phyloP scores from a whole-genome alignment of 2,797 vertebrate genomes.

The Poecilia gillii region DNA sequence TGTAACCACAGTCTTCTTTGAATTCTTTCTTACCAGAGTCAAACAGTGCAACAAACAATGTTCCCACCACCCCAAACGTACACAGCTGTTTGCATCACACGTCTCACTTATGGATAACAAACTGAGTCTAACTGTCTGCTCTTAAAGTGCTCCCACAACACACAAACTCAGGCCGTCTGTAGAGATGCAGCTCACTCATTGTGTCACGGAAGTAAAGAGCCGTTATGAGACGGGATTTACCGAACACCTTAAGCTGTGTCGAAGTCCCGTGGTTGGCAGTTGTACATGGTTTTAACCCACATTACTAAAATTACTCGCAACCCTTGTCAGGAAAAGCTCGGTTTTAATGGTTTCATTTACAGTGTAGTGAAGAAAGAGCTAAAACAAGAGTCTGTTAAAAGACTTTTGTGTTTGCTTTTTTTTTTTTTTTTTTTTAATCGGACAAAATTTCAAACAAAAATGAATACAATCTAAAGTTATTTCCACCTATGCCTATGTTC shows the following conservation, averaged over 20 bases:
- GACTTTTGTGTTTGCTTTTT: neutral
- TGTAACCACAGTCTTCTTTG: slow-evolving; percentile 9
- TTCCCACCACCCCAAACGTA: slow-evolving; percentile 6
- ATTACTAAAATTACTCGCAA: neutral
- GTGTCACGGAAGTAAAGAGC: neutral
- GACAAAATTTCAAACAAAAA: neutral
- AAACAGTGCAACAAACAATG: slow-evolving; percentile 16
- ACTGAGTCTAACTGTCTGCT: slow-evolving; percentile 5
- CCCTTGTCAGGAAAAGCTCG: neutral
- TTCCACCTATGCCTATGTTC: neutral
- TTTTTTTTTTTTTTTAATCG: neutral
- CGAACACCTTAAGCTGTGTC: neutral
- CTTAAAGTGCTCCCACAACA: neutral
- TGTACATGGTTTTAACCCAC: neutral
- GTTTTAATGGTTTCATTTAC: neutral
- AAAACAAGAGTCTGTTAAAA: neutral
- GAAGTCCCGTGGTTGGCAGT: neutral
- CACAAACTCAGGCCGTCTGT: neutral
- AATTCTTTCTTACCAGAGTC: neutral
- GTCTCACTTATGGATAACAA: slow-evolving; percentile 25
- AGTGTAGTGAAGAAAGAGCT: neutral
- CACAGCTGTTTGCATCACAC: neutral
- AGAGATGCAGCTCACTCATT: neutral
- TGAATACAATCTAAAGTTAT: neutral
- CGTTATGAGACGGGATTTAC: neutral